Evolutionary conservation across 2,888 invertebrate genomes (phyloP).

Genomic region (Sussaba pulchella): DNA sequence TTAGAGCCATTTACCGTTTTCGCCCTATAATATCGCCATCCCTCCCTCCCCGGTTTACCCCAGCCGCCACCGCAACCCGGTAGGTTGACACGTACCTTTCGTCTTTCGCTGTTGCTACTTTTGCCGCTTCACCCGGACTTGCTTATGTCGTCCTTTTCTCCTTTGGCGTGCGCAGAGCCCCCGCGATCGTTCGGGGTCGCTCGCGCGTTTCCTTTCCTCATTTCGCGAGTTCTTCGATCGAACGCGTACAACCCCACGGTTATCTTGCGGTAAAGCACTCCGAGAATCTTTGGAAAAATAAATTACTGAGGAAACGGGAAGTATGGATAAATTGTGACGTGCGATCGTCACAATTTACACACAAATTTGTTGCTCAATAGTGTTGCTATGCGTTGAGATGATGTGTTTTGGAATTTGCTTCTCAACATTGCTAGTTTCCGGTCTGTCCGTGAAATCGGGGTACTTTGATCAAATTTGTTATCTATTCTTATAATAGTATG

Average conservation of each 20-base stretch:
- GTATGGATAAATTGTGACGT: slow-evolving; percentile 59
- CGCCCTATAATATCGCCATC: slow-evolving; percentile 79
- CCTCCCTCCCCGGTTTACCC: slow-evolving; percentile 19
- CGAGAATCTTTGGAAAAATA: too few relatives aligned
- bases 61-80: background rate
- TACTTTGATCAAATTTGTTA: too few relatives aligned
- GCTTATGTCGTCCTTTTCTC: slow-evolving; percentile 20
- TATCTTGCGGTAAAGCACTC: slow-evolving; percentile 35
- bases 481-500: too few relatives aligned
- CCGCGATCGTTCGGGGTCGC: slow-evolving; percentile 31
- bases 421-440: too few relatives aligned
- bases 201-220: slow-evolving; percentile 43
- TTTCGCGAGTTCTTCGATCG: slow-evolving; percentile 40
- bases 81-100: slow-evolving; percentile 3
- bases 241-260: slow-evolving; percentile 44
- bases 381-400: too few relatives aligned
- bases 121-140: slow-evolving; percentile 32
- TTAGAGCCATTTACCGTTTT: slow-evolving; percentile 83
- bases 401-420: too few relatives aligned
- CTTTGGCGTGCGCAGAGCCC: slow-evolving; percentile 22
- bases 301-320: too few relatives aligned
- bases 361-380: too few relatives aligned
- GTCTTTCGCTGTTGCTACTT: slow-evolving; percentile 24
- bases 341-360: slow-evolving; percentile 52
- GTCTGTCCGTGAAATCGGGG: too few relatives aligned